A percentile compares a stretch with the other conserved stretches of the same genome.
These are phyloP conservation scores for Ptyas mucosa DNA, from an alignment of 2,113 vertebrate genomes.

Conservation along the genomic window DNA sequence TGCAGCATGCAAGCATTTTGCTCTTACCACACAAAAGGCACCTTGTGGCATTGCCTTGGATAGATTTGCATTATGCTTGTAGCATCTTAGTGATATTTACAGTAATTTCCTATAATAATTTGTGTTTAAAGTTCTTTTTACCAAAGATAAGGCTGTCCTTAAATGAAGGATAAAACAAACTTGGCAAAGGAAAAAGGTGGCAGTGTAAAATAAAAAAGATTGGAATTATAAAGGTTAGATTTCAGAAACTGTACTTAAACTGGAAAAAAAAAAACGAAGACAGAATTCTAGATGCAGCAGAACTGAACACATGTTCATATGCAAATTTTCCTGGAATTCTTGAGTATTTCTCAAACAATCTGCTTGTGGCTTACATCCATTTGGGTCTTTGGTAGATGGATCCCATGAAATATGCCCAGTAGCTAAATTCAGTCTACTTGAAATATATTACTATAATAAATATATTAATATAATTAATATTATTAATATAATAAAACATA, in stretches of 20 bases:
- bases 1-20: conserved; percentile 85
- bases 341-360: neutral
- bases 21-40: conserved; percentile 80
- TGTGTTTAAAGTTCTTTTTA: conserved; percentile 55
- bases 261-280: conserved; percentile 1
- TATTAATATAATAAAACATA: neutral
- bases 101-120: conserved; percentile 60
- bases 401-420: neutral
- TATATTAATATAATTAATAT: neutral
- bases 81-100: conserved; percentile 67
- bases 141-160: conserved; percentile 48
- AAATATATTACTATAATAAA: too few species aligned
- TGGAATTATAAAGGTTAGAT: conserved; percentile 28
- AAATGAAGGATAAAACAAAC: conserved; percentile 49
- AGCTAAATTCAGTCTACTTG: neutral
- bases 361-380: neutral
- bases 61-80: conserved; percentile 74
- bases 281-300: neutral
- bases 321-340: neutral
- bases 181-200: conserved; percentile 55
- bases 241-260: neutral
- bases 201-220: conserved; percentile 50
- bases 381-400: neutral
- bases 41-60: conserved; percentile 71
- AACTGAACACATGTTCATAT: neutral